Percentiles rank a stretch among this genome's conserved stretches.
phyloP scores from a whole-genome alignment of 2,888 invertebrate genomes.

The Aspidapion aeneum region DNA sequence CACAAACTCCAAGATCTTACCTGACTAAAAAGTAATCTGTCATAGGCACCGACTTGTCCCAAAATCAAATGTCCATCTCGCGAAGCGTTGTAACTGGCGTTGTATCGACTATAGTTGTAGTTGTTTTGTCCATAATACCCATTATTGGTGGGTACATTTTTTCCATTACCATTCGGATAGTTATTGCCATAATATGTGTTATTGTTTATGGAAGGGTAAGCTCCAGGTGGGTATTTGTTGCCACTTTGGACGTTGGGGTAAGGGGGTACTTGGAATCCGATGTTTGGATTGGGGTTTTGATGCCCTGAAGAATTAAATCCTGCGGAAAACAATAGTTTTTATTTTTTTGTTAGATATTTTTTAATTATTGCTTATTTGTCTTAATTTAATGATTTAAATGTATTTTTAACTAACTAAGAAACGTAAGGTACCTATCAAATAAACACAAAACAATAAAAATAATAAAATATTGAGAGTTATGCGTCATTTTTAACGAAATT shows the following conservation, averaged over 20 bases:
- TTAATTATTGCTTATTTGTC: no score
- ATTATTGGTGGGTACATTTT: neutral
- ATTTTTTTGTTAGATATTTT: no score
- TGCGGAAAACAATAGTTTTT: no score
- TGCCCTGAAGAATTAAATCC: neutral
- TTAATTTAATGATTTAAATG: no score
- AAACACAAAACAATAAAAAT: no score
- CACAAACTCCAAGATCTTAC: no score
- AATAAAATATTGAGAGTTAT: no score
- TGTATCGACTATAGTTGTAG: neutral
- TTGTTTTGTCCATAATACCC: conserved; percentile 1
- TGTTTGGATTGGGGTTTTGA: neutral
- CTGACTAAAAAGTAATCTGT: conserved; percentile 39
- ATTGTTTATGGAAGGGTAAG: neutral
- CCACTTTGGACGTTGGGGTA: neutral
- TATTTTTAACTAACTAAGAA: no score
- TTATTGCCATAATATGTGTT: conserved; percentile 2
- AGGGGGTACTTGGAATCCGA: neutral
- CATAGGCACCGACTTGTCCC: conserved; percentile 36
- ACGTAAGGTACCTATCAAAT: no score
- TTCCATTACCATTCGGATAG: neutral
- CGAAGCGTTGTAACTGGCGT: conserved; percentile 20
- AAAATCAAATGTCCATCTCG: conserved; percentile 37
- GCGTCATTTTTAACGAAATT: no score
- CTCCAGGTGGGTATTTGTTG: neutral